Evolutionary conservation across 1,140 invertebrate species (phyloP).

Genomic region (Dendroctonus ponderosae): DNA sequence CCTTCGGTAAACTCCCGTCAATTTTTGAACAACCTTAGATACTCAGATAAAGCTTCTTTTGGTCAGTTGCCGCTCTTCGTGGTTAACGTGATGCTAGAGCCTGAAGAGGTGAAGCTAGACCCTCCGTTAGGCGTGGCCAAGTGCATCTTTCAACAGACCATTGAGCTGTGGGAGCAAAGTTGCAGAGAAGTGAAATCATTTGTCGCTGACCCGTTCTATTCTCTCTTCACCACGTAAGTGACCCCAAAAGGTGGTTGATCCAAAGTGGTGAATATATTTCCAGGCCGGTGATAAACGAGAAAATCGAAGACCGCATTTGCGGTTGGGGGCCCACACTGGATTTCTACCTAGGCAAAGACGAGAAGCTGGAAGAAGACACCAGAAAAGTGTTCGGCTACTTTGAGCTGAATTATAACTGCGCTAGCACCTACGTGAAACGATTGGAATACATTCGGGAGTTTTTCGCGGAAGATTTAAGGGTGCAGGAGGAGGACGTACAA

Average conservation of each 20-base stretch:
- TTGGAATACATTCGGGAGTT: conserved; percentile 66
- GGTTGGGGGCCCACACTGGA: conserved; percentile 64
- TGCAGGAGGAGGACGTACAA: conserved; percentile 54
- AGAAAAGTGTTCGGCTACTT: conserved; percentile 57
- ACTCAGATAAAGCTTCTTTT: conserved; percentile 37
- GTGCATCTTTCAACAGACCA: conserved; percentile 55
- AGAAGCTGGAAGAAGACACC: conserved; percentile 57
- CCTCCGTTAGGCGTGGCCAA: conserved; percentile 58
- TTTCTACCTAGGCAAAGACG: conserved; percentile 66
- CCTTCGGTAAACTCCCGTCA: conserved; percentile 34
- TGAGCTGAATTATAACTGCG: conserved; percentile 59
- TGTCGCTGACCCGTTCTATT: conserved; percentile 56
- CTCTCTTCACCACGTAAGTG: conserved; percentile 56
- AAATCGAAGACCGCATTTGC: conserved; percentile 65
- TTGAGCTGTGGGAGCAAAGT: conserved; percentile 60
- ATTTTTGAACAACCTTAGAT: neutral
- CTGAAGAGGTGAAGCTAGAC: conserved; percentile 54
- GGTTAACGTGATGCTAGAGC: conserved; percentile 55
- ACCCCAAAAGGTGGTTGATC: neutral
- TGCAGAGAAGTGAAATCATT: conserved; percentile 58
- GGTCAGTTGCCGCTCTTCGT: conserved; percentile 56
- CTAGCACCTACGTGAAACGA: conserved; percentile 63
- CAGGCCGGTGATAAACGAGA: conserved; percentile 73
- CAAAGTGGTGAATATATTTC: conserved; percentile 47
- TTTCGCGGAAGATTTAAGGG: conserved; percentile 69